These are phyloP conservation scores for Otolemur crassicaudatus DNA, from an alignment of 2,797 vertebrate genomes.

Conservation along the genomic window DNA sequence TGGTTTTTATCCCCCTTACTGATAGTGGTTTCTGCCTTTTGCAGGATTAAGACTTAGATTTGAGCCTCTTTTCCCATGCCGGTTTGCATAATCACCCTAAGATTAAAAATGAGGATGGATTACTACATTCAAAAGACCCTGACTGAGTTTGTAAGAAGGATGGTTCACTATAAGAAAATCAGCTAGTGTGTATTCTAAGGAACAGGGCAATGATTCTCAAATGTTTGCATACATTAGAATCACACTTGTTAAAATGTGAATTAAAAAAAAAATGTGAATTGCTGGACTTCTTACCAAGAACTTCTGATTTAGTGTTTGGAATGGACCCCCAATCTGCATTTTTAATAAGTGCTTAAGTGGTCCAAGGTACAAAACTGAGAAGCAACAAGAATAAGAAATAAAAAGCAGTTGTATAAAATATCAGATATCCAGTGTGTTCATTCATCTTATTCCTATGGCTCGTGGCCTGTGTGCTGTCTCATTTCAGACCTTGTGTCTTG, in stretches of 20 bases:
- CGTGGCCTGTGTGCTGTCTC: background rate
- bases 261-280: background rate
- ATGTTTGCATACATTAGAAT: background rate
- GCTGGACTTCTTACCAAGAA: background rate
- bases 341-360: background rate
- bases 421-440: background rate
- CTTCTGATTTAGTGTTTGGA: background rate
- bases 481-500: background rate
- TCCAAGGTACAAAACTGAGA: background rate
- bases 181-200: background rate
- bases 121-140: background rate
- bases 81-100: background rate
- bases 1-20: background rate
- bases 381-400: background rate
- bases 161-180: background rate
- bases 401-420: background rate
- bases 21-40: background rate
- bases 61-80: background rate
- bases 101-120: background rate
- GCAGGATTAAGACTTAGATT: background rate
- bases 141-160: background rate
- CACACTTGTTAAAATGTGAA: background rate
- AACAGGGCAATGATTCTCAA: background rate
- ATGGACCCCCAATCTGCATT: background rate
- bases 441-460: background rate